phyloP scores from a whole-genome alignment of 2,888 invertebrate genomes.

The Folsomia manolachei region DNA sequence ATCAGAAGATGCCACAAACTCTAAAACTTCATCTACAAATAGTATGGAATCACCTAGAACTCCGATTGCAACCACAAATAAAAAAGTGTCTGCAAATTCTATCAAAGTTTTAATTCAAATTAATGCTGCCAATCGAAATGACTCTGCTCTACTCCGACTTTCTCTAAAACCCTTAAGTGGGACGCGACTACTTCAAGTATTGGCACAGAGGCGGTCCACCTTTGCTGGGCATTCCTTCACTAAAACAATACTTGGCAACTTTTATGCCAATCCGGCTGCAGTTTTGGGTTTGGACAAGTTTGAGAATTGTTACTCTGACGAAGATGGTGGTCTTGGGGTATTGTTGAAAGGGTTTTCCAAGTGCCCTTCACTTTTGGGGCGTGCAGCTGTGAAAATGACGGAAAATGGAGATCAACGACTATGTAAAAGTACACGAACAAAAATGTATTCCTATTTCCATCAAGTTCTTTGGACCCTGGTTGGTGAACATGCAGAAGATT shows the following conservation, averaged over 20 bases:
- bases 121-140: slow-evolving; percentile 47
- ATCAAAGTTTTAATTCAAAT: slow-evolving; percentile 38
- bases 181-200: slow-evolving; percentile 66
- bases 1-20: slow-evolving; percentile 25
- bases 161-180: slow-evolving; percentile 70
- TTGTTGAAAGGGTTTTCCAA: slow-evolving; percentile 41
- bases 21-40: not conserved
- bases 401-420: slow-evolving; percentile 43
- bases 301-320: slow-evolving; percentile 32
- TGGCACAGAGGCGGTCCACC: slow-evolving; percentile 40
- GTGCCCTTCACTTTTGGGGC: slow-evolving; percentile 40
- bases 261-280: slow-evolving; percentile 27
- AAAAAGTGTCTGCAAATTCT: not conserved
- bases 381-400: slow-evolving; percentile 42
- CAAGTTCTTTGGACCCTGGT: slow-evolving; percentile 77
- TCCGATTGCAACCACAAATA: not conserved
- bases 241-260: slow-evolving; percentile 25
- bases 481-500: slow-evolving; percentile 74
- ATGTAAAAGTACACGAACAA: slow-evolving; percentile 39
- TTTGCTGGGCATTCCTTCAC: slow-evolving; percentile 34
- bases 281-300: slow-evolving; percentile 31
- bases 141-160: slow-evolving; percentile 65
- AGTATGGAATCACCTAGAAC: not conserved
- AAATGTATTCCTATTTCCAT: slow-evolving; percentile 61
- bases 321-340: slow-evolving; percentile 33